phyloP scores from a whole-genome alignment of 2,888 invertebrate species.

The Cerceris ruficornis region DNA sequence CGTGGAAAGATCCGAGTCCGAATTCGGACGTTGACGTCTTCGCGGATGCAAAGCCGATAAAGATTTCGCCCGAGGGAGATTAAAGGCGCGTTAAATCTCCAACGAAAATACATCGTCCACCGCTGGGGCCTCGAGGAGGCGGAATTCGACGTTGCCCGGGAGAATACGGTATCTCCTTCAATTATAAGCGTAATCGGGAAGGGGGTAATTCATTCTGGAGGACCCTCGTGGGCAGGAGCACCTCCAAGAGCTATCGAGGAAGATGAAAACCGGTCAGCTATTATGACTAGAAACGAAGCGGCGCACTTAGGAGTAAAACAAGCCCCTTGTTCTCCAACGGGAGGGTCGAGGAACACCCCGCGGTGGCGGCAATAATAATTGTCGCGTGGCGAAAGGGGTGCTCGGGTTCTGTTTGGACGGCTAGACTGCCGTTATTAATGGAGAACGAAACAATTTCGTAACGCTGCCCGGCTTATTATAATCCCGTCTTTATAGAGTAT shows the following conservation, averaged over 20 bases:
- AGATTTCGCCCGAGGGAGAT: too few species aligned
- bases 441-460: conserved; percentile 77
- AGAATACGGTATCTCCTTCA: conserved; percentile 13
- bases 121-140: not conserved
- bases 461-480: conserved; percentile 75
- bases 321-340: not conserved
- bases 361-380: conserved; percentile 60
- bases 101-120: not conserved
- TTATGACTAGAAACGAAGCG: conserved; percentile 38
- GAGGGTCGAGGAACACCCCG: conserved; percentile 42
- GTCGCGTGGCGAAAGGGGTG: conserved; percentile 61
- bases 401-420: conserved; percentile 41
- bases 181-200: conserved; percentile 14
- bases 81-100: too few species aligned
- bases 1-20: too few species aligned
- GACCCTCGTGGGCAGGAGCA: not conserved
- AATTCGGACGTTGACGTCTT: too few species aligned
- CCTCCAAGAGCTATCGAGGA: conserved; percentile 36
- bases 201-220: conserved; percentile 27
- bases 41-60: too few species aligned
- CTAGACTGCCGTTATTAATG: conserved; percentile 68
- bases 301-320: conserved; percentile 37
- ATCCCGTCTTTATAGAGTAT: conserved; percentile 69
- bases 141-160: too few species aligned
- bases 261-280: conserved; percentile 50